These are phyloP conservation scores for Anthopleura sola DNA, from an alignment of 64 coral and sea anemone genomes.

Conservation along the genomic window DNA sequence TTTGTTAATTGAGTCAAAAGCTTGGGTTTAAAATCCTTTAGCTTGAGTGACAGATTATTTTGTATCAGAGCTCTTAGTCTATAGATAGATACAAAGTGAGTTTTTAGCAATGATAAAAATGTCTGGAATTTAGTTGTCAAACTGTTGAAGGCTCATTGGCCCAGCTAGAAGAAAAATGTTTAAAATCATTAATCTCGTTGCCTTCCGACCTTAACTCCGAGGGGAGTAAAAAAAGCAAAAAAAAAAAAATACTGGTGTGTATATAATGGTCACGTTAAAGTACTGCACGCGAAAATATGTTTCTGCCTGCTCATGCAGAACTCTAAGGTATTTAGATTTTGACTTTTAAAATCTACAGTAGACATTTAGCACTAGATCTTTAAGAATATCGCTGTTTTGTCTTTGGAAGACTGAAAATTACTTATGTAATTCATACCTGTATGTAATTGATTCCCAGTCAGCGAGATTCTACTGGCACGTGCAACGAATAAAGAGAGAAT, in stretches of 20 bases:
- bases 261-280: neutral
- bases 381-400: too few species aligned
- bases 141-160: neutral
- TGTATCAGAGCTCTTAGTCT: neutral
- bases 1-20: neutral
- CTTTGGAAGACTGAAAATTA: too few species aligned
- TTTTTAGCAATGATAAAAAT: slow-evolving; percentile 12
- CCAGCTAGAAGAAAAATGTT: neutral
- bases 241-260: neutral
- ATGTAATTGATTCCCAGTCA: too few species aligned
- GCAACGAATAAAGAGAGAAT: too few species aligned
- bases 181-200: neutral
- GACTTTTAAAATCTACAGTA: neutral
- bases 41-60: slow-evolving; percentile 9
- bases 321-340: neutral
- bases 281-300: neutral
- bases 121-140: slow-evolving; percentile 4
- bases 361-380: too few species aligned
- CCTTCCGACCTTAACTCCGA: neutral
- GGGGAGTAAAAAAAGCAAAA: slow-evolving; percentile 8
- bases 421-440: too few species aligned
- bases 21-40: neutral
- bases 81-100: neutral
- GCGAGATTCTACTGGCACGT: too few species aligned
- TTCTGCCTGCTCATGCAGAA: neutral